phyloP scores from a whole-genome alignment of 2,888 invertebrate species.

The Ypsolopha scabrella region DNA sequence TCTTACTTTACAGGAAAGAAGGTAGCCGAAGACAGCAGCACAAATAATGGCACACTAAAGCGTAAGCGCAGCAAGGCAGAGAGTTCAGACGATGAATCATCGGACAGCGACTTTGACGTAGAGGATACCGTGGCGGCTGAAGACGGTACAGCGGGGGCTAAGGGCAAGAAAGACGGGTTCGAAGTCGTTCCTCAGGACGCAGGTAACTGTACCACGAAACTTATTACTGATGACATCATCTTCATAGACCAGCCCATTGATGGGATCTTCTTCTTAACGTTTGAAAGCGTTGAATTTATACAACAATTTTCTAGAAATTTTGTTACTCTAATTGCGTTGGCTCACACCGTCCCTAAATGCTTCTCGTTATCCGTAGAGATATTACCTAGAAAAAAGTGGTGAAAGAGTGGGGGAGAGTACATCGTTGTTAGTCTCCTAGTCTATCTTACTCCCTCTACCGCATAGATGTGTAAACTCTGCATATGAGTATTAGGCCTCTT shows the following conservation, averaged over 20 bases:
- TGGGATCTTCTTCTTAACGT: too few species aligned
- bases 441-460: too few species aligned
- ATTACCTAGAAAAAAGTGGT: too few species aligned
- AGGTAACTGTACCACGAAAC: constrained; percentile 36
- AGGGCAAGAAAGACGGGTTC: constrained; percentile 71
- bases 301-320: too few species aligned
- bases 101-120: constrained; percentile 62
- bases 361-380: too few species aligned
- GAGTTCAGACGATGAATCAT: constrained; percentile 50
- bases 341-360: too few species aligned
- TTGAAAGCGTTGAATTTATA: too few species aligned
- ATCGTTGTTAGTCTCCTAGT: not conserved
- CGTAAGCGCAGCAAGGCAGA: constrained; percentile 43
- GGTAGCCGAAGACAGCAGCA: constrained; percentile 29
- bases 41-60: constrained; percentile 21
- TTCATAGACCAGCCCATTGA: not conserved
- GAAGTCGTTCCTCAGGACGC: constrained; percentile 75
- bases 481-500: too few species aligned
- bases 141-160: constrained; percentile 25
- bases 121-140: constrained; percentile 37
- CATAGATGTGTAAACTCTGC: too few species aligned
- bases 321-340: too few species aligned
- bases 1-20: constrained; percentile 32
- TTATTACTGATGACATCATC: not conserved
- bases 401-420: too few species aligned